Evolutionary conservation across 2,888 invertebrate genomes (phyloP), one percentile per base, ranked within the genome.

Genomic region (Leucophora obtusa): DNA sequence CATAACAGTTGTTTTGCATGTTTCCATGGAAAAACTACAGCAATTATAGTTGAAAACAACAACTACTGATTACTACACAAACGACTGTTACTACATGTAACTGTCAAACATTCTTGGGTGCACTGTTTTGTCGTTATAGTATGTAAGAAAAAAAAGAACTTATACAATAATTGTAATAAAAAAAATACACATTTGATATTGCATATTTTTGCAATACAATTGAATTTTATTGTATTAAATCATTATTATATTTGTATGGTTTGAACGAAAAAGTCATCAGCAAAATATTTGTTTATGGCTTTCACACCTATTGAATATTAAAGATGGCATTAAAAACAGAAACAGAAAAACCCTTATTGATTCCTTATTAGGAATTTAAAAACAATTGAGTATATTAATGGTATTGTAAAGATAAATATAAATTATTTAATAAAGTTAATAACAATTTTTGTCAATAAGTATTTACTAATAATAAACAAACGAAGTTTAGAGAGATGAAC

Each of bases 291-390:
- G 28, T 73, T 81, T 73, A 77, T 77, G 59, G 59, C 63, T 70
- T 73, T 73, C 71, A 81, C 72, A 69, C 70, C 65, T 60, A 24
- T 66, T 70, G 81, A 74, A 81, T 81, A 77, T 73, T 70, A 77
- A 72, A 74, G 24, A 15, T 47, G 62, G 1, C 18, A 59, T 38
- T 18, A 59, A 59, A 33, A 33, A 15, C 8, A 18, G 18, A n/a
- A n/a, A n/a, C n/a, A 11, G 18, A 50, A 47, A 70, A 69, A 62
- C 62, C 47, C 59, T 62, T 69, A 50, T 11, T 38, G 11, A 15
- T n/a, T 47, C 7, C n/a, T 47, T 47, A 47, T 47, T 47, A 6
- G 6, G n/a, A 47, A 47, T n/a, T 47, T 14, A 43, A 2, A 43
- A 43, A 43, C 14, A 14, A 43, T 2, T 47, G 43, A 47, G n/a